These are phyloP conservation scores for Orius insidiosus DNA, from an alignment of 1,140 invertebrate genomes.

Conservation along the genomic window DNA sequence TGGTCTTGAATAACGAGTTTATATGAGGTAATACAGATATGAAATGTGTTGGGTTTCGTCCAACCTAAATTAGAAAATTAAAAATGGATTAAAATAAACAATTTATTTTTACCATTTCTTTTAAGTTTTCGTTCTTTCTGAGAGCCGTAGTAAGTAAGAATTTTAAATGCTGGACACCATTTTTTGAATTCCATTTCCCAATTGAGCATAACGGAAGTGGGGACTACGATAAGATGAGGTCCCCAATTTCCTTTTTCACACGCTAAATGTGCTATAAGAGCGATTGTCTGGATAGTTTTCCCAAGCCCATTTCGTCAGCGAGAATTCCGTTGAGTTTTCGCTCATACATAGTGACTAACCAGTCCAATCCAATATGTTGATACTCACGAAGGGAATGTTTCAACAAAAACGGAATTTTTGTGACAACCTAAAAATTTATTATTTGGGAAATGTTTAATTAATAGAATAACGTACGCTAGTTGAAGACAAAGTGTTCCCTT, in stretches of 20 bases:
- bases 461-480: too few species aligned
- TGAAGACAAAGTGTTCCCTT: slow-evolving; percentile 39
- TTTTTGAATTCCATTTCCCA: slow-evolving; percentile 68
- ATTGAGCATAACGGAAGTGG: slow-evolving; percentile 81
- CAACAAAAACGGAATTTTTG: slow-evolving; percentile 82
- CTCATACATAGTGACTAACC: slow-evolving; percentile 75
- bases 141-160: slow-evolving; percentile 74
- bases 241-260: slow-evolving; percentile 47
- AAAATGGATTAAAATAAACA: too few species aligned
- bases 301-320: slow-evolving; percentile 79
- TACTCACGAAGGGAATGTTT: slow-evolving; percentile 88
- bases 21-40: slow-evolving; percentile 99
- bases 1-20: slow-evolving; percentile 98
- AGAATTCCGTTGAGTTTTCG: slow-evolving; percentile 87
- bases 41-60: slow-evolving; percentile 82
- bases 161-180: slow-evolving; percentile 69
- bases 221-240: slow-evolving; percentile 80
- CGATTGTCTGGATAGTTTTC: slow-evolving; percentile 78
- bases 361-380: slow-evolving; percentile 87
- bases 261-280: slow-evolving; percentile 75
- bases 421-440: too few species aligned
- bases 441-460: too few species aligned
- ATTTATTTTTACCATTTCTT: slow-evolving; percentile 59
- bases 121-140: slow-evolving; percentile 85
- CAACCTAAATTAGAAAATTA: slow-evolving; percentile 65